Percentiles rank a stretch among this genome's conserved stretches.
Evolutionary conservation across 2,113 vertebrate genomes (phyloP).

Genomic region (Morone saxatilis): DNA sequence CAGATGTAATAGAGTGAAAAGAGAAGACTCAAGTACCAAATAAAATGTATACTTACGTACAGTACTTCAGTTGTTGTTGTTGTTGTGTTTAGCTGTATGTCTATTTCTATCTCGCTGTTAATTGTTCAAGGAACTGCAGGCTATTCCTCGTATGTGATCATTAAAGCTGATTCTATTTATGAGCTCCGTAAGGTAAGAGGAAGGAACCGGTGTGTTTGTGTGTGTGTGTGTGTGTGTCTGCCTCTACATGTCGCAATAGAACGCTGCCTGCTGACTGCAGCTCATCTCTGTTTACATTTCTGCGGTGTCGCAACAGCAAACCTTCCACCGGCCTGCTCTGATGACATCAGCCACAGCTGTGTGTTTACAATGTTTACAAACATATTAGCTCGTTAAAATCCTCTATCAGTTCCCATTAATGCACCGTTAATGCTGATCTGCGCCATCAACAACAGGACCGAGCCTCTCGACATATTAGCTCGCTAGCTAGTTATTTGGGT

Average conservation of each 20-base stretch:
- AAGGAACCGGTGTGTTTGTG: too few species aligned
- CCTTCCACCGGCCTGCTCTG: neutral
- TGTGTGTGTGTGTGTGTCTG: too few species aligned
- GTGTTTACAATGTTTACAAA: neutral
- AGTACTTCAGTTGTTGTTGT: neutral
- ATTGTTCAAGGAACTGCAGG: neutral
- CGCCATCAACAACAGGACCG: too few species aligned
- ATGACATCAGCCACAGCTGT: neutral
- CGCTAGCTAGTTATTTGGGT: too few species aligned
- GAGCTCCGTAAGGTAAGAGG: too few species aligned
- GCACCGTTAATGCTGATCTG: too few species aligned
- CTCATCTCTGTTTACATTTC: conserved; percentile 19
- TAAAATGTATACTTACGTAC: too few species aligned
- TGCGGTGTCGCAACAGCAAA: conserved; percentile 12
- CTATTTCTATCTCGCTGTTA: neutral
- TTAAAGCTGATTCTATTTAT: neutral
- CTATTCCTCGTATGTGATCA: neutral
- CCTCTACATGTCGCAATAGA: neutral
- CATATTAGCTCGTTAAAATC: neutral
- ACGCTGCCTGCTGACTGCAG: neutral
- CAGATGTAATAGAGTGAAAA: too few species aligned
- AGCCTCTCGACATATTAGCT: too few species aligned
- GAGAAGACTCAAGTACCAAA: too few species aligned
- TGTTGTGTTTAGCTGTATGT: neutral
- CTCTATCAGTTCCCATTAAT: too few species aligned